phyloP scores from a whole-genome alignment of 2,888 invertebrate genomes.

The Osedax fenrisi region DNA sequence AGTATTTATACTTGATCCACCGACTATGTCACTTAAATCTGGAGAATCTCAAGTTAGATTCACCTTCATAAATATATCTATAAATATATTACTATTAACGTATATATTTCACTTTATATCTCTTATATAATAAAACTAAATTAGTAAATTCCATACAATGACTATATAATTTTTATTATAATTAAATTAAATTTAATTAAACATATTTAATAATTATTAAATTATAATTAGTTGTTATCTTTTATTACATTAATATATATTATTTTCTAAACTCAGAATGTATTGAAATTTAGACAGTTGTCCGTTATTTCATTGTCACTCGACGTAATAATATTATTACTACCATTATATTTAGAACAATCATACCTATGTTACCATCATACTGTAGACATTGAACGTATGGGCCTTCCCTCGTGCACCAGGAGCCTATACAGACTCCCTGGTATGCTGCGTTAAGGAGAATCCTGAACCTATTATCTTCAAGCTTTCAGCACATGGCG shows the following conservation, averaged over 20 bases:
- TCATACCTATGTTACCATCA: too few relatives aligned
- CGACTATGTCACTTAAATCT: slow-evolving; percentile 47
- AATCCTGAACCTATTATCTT: slow-evolving; percentile 51
- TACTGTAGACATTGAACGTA: slow-evolving; percentile 44
- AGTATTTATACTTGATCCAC: slow-evolving; percentile 50
- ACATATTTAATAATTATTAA: too few relatives aligned
- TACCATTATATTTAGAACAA: too few relatives aligned
- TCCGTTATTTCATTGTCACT: too few relatives aligned
- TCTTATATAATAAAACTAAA: neutral
- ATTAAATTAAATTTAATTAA: neutral
- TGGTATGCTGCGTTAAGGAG: slow-evolving; percentile 50
- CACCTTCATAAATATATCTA: too few relatives aligned
- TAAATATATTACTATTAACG: too few relatives aligned
- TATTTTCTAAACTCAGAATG: too few relatives aligned
- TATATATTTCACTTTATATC: too few relatives aligned
- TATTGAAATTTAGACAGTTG: too few relatives aligned
- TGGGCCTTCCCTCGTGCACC: slow-evolving; percentile 50
- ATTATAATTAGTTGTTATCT: too few relatives aligned
- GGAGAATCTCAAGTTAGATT: slow-evolving; percentile 44
- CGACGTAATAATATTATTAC: too few relatives aligned
- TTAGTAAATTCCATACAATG: neutral
- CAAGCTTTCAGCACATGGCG: slow-evolving; percentile 47
- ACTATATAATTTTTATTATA: neutral
- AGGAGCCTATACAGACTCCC: slow-evolving; percentile 46
- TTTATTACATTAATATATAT: too few relatives aligned